These are phyloP conservation scores for Streptopelia turtur DNA, from an alignment of 2,797 vertebrate genomes.

Conservation along the genomic window DNA sequence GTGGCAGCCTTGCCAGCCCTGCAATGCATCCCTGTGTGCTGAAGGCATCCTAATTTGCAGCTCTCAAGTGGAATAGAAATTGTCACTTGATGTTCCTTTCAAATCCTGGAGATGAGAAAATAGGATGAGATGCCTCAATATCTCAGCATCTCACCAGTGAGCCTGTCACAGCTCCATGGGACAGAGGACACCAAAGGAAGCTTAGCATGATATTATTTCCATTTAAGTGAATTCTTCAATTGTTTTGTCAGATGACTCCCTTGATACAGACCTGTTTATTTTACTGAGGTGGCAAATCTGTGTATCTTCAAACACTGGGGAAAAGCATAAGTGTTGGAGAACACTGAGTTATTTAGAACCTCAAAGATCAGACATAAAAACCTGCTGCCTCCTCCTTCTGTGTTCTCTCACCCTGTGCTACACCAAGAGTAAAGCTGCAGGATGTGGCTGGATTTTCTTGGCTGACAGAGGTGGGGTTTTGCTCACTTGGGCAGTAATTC, in stretches of 20 bases:
- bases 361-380: not conserved
- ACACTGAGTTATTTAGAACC: not conserved
- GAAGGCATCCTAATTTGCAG: not conserved
- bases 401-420: not conserved
- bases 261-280: not conserved
- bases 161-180: no score
- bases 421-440: not conserved
- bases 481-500: not conserved
- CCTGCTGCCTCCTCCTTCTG: not conserved
- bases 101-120: not conserved
- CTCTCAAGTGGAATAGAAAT: not conserved
- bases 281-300: not conserved
- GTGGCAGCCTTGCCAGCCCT: not conserved
- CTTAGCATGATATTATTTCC: not conserved
- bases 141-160: not conserved
- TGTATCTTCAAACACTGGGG: not conserved
- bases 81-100: not conserved
- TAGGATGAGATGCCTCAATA: not conserved
- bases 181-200: not conserved
- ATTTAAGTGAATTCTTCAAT: not conserved
- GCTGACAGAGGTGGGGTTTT: not conserved
- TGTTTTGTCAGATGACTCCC: not conserved
- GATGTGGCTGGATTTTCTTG: not conserved
- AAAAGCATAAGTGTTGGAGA: not conserved
- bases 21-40: fast-evolving